A percentile compares a stretch with the other conserved stretches of the same genome.
These are phyloP conservation scores for Phyllotis vaccarum DNA, from an alignment of 2,797 vertebrate species.

Conservation along the genomic window DNA sequence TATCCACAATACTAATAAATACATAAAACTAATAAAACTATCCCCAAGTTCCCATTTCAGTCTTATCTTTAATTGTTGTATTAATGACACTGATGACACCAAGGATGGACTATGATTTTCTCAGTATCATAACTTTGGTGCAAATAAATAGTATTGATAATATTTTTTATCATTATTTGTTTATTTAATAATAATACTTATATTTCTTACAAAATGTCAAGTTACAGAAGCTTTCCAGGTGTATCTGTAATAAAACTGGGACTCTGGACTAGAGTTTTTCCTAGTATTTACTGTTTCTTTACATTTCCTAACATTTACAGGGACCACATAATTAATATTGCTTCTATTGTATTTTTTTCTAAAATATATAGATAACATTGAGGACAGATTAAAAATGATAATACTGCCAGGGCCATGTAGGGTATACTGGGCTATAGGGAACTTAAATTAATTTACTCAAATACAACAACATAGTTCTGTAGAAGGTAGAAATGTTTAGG, in stretches of 20 bases:
- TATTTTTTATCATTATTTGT: not conserved
- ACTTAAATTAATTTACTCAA: not conserved
- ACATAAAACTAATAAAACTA: too few relatives aligned
- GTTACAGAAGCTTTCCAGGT: not conserved
- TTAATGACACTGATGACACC: not conserved
- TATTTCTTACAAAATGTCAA: not conserved
- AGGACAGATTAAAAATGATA: not conserved
- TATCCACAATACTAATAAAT: too few relatives aligned
- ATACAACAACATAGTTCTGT: not conserved
- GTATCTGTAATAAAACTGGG: not conserved
- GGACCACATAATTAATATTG: rapidly evolving
- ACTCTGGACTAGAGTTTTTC: rapidly evolving
- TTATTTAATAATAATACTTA: not conserved
- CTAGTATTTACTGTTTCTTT: not conserved
- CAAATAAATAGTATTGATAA: not conserved
- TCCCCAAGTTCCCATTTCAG: too few relatives aligned
- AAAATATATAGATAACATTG: not conserved
- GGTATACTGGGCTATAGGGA: not conserved
- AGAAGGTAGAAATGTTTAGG: not conserved
- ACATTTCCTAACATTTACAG: not conserved
- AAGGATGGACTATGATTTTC: too few relatives aligned
- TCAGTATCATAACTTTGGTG: not conserved
- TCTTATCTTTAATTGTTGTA: not conserved
- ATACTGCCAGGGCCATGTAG: rapidly evolving
- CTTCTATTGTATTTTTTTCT: not conserved